phyloP scores from a whole-genome alignment of 2,797 vertebrate species.

The Dallia pectoralis region DNA sequence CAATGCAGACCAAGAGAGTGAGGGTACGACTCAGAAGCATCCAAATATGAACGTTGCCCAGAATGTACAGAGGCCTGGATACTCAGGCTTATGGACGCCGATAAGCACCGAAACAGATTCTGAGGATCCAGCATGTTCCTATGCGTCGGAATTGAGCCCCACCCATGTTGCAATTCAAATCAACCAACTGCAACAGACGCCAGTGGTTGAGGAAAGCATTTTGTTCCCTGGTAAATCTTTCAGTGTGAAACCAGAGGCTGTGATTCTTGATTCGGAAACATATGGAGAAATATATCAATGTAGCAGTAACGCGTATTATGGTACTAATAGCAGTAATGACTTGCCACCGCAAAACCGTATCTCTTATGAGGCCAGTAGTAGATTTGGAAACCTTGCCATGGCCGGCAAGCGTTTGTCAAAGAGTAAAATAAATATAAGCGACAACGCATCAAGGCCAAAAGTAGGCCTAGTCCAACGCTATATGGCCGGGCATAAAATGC shows the following conservation, averaged over 20 bases:
- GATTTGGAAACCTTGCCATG: constrained; percentile 4
- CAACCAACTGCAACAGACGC: not conserved
- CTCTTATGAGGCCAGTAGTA: not conserved
- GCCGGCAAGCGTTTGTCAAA: constrained; percentile 4
- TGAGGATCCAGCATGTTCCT: constrained; percentile 7
- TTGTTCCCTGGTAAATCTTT: constrained; percentile 11
- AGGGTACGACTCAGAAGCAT: not conserved
- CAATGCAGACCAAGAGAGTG: not conserved
- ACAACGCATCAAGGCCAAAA: constrained; percentile 6
- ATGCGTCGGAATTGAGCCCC: not conserved
- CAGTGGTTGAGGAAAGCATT: not conserved
- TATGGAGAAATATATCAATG: not conserved
- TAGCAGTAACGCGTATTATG: not conserved
- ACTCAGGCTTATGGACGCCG: not conserved
- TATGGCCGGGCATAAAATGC: constrained; percentile 3
- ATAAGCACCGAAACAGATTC: constrained; percentile 5
- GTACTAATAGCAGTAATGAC: not conserved
- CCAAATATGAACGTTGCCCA: not conserved
- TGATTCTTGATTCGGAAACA: constrained; percentile 16
- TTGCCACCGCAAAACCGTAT: not conserved
- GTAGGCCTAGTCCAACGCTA: not conserved
- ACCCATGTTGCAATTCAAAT: not conserved
- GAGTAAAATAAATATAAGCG: constrained; percentile 1
- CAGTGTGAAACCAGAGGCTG: constrained; percentile 22
- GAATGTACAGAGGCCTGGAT: not conserved